Base-by-base conservation (phyloP, 2,888 invertebrate genomes). In the Campoplex capitator region DNA sequence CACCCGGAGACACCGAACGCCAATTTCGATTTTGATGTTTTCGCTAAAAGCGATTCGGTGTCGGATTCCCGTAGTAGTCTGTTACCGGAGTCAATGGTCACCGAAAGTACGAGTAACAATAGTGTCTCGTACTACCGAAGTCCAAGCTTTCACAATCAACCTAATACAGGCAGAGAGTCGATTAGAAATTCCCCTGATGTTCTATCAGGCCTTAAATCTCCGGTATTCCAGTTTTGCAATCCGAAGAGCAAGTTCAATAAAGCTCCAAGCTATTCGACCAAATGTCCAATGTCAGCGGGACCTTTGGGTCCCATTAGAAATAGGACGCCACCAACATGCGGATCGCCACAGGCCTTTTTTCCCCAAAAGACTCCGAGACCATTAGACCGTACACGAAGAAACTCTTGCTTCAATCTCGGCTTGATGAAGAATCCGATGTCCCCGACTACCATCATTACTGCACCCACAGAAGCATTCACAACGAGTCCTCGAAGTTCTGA, bases 11-110 rank as follows among this genome's bases (percentile, higher is more conserved):
- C 92, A 3, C 91, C 91, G 0, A 92, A 91, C 75, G 90, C 90
- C 0, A 93, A 92, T 82, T 93, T 92, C 77, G 93, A 93, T 68
- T 93, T 91, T 73, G 92, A 92, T 3, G 89, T 91, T 32, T 93
- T 93, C 9, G 89, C 82, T 4, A 89, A 84, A 68, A 74, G 80
- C 48, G 84, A 86, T 18, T 85, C 85, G 16, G 75, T 78, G 11
- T 70, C 82, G 4, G 87, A 83, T 51, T 89, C 89, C 32, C 85
- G 84, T 0, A 84, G 78, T 65, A 88, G 85, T 74, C 77, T 86
- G 58, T 76, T 89, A 54, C 84, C 87, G 9, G 87, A 74, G n/a
- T 86, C 86, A 3, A 74, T 56, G 16, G 23, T 74, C 0, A 83
- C 86, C 0, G 81, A 51, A 11, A 81, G 84, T 51, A 86, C 84